phyloP scores from a whole-genome alignment of 2,888 invertebrate genomes.

The Azorinus chamasolen region DNA sequence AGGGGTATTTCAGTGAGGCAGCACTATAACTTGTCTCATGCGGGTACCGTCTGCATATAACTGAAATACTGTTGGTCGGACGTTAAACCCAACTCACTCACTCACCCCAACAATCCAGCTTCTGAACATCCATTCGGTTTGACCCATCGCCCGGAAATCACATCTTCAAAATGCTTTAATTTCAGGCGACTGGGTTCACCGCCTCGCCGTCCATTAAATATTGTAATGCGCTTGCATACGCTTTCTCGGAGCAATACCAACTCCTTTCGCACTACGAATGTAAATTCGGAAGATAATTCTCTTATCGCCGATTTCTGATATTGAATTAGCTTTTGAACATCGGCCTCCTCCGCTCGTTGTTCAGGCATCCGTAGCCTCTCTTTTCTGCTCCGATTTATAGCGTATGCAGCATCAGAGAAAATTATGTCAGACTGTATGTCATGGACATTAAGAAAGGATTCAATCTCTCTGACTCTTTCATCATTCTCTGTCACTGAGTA shows the following conservation, averaged over 20 bases:
- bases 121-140: constrained; percentile 4
- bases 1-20: too few species aligned
- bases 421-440: background rate
- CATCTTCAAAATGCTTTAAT: constrained; percentile 27
- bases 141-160: constrained; percentile 34
- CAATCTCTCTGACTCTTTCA: constrained; percentile 2
- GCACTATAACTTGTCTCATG: too few species aligned
- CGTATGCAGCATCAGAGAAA: constrained; percentile 30
- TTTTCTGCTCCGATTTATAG: constrained; percentile 14
- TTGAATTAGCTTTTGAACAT: constrained; percentile 16
- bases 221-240: constrained; percentile 39
- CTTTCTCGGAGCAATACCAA: constrained; percentile 37
- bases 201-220: constrained; percentile 57
- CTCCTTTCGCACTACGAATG: constrained; percentile 16
- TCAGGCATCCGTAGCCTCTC: constrained; percentile 34
- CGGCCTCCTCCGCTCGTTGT: constrained; percentile 24
- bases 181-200: constrained; percentile 54
- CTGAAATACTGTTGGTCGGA: too few species aligned
- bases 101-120: too few species aligned
- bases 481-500: constrained; percentile 1
- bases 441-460: background rate
- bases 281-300: constrained; percentile 12
- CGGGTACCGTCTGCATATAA: too few species aligned
- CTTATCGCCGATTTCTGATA: constrained; percentile 15
- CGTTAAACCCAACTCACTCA: too few species aligned